Base-by-base conservation (phyloP, 2,888 invertebrate genomes). In the Scaptomyza caliginosa region DNA sequence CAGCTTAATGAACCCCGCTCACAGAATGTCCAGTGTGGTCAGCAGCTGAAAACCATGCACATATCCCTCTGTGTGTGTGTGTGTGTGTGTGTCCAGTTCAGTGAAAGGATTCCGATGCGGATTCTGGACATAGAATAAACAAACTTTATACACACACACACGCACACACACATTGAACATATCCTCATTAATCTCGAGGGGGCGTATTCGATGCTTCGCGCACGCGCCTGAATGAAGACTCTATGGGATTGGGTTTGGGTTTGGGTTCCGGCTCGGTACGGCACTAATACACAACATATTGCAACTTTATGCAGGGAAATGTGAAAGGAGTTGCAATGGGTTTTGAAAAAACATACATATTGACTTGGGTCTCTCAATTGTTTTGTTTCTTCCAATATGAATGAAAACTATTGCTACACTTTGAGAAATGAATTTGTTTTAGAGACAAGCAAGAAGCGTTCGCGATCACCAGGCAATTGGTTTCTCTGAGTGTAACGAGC, bases 161-260 rank as follows among this genome's bases (percentile, higher is more conserved):
- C 13, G 40, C 16, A 17, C n/a, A 38, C 13, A 19, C 28, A 60
- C 55, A 24, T 52, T 67, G 45, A 2, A 11, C 8, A 45, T 13
- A 86, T 77, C 50, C 86, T 83, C 79, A 87, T 82, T 88, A 81
- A 88, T 88, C 83, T 86, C 72, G 72, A 86, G 88, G 88, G 86
- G 89, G 88, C 86, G 85, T 86, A 68, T 76, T 77, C 74, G 55
- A 59, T 43, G 52, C 60, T 48, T 45, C 46, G 66, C 74, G 77
- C 68, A 67, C 81, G 78, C 84, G 76, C 49, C 26, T 66, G 42
- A 67, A 71, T 63, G 60, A 56, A 49, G 49, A 42, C 49, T 34
- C 51, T 42, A 32, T 34, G 26, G 45, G 43, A 36, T 28, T 30
- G 32, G 57, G 45, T 54, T 39, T 58, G 42, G 19, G 39, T 26